A percentile compares a stretch with the other conserved stretches of the same genome.
Conservation (phyloP, 2,113 vertebrate genomes). For the Labrus mixtus region DNA sequence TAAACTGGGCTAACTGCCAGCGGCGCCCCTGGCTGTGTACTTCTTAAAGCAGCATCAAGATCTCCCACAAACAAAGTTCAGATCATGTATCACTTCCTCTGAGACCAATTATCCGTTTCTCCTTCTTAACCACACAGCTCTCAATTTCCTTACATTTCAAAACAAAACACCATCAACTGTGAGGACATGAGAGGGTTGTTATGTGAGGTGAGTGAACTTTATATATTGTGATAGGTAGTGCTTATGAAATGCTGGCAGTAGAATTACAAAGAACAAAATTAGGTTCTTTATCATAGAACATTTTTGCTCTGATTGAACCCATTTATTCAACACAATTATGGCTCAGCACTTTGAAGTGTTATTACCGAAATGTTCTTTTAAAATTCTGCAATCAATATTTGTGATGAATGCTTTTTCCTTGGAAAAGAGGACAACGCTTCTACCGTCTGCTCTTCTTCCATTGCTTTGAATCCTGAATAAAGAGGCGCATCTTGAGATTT, state of each 20-base stretch:
- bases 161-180: constrained; percentile 37
- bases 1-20: constrained; percentile 60
- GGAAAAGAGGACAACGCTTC: not conserved
- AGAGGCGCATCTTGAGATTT: not conserved
- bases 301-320: not conserved
- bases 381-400: not conserved
- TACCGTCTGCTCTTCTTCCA: not conserved
- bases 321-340: not conserved
- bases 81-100: constrained; percentile 63
- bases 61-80: constrained; percentile 67
- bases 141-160: constrained; percentile 57
- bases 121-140: constrained; percentile 38
- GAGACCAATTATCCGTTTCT: constrained; percentile 76
- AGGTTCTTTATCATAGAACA: not conserved
- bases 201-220: not conserved
- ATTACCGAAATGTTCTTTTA: not conserved
- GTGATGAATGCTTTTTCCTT: not conserved
- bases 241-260: not conserved
- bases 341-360: not conserved
- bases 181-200: not conserved
- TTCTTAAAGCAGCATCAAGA: constrained; percentile 61
- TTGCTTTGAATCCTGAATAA: not conserved
- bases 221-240: constrained; percentile 13
- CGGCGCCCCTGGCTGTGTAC: constrained; percentile 41
- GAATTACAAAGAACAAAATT: not conserved